Evolutionary conservation across 2,797 vertebrate genomes (phyloP), one percentile per base, ranked within the genome.

Genomic region (Tenualosa ilisha): DNA sequence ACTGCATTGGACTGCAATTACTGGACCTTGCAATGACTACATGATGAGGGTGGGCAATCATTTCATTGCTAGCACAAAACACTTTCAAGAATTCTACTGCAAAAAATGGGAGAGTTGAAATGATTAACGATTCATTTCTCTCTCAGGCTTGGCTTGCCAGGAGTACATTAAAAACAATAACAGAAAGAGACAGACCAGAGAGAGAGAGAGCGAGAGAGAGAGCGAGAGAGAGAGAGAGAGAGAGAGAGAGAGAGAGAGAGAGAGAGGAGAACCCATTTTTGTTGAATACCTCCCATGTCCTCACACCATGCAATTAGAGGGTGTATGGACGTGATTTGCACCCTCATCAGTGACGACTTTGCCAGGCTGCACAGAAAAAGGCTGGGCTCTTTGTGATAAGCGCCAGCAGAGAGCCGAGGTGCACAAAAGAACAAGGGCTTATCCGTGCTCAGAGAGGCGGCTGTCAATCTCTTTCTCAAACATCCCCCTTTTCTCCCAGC

Each of bases 401-500:
- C 46, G 26, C 37, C 72, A 46, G 79, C 37, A 84, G 81, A 85
- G 85, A 81, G 81, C 84, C 85, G 54, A 63, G 46, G 53, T 53
- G 84, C 81, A 85, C 56, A 88, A 84, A 50, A 84, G 81, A 84
- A 84, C 81, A 37, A 75, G 37, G 82, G 84, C 61, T 49, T 51
- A 81, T 79, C 49, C 50, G 51, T 61, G 56, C 81, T 75, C 37
- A 79, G 85, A 86, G 86, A 89, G 87, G 84, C 86, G 86, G 85
- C 86, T 88, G 90, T 90, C 88, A 88, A 88, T 90, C 87, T 86
- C 43, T 46, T 40, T n/a, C 50, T 43, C 86, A 43, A 24, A 59
- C 83, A 54, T 51, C 81, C 37, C 86, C 86, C 46, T 84, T 86
- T 37, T 22, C 81, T 82, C 61, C 51, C 81, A 79, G 84, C 51